Evolutionary conservation across 1,140 invertebrate genomes (phyloP), one percentile per base, ranked within the genome.

Genomic region (Papilio polyxenes): DNA sequence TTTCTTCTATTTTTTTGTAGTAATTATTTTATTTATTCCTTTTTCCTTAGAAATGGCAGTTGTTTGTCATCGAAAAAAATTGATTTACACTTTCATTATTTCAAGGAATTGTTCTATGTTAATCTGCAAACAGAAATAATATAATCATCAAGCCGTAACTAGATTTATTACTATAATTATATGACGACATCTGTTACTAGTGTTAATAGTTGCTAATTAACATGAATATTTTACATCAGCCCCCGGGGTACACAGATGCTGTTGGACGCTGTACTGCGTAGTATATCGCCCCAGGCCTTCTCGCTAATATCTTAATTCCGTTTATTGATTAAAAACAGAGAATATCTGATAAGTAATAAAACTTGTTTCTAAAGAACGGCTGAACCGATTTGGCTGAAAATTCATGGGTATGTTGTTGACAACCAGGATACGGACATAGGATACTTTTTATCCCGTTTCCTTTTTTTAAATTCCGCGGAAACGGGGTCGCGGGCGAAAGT

Each of bases 171-270:
- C 20, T n/a, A 49, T 10, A 49, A 75, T 20, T 75, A 75, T 75
- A 48, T n/a, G 44, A 75, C 74, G 44, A 75, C 44, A 75, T 75
- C 48, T 75, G 74, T 51, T 75, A n/a, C 40, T n/a, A 40, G 74
- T 75, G 72, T 49, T 75, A 75, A 75, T 49, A 49, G 74, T 48
- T 48, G 23, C 44, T 40, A 51, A 75, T 51, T 75, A 75, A 75
- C 44, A n/a, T 75, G 74, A 48, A 75, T 49, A 75, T 75, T 75
- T 51, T 75, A 75, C 40, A 75, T 48, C 74, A 40, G 74, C 44
- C 74, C 74, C 48, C 17, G n/a, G 48, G 74, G 4, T 44, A 75
- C n/a, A 75, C n/a, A 75, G 31, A 48, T 75, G 74, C 44, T 11
- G 17, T 72, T 31, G 31, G 69, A 31, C 37, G 7, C 31, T 72